Evolutionary conservation across 2,797 vertebrate species (phyloP), one percentile per base, ranked within the genome.

Genomic region (Aratinga solstitialis): DNA sequence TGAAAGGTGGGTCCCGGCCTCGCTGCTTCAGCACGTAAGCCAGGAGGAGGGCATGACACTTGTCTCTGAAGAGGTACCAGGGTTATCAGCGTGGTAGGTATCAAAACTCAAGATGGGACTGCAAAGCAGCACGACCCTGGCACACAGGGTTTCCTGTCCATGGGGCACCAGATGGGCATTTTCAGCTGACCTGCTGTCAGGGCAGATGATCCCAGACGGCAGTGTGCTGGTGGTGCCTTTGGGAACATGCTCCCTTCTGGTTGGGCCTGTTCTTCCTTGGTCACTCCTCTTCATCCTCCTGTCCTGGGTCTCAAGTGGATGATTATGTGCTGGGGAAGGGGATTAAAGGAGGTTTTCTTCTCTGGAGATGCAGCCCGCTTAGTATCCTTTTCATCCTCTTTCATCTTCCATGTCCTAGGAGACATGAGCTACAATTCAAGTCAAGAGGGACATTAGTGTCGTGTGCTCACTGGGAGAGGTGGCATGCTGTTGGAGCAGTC

Each of bases 331-430:
- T 86, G 62, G 45, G 29, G 45, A 92, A 61, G 9, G 47, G 47
- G 24, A 87, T 84, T 69, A 79, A 81, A 81, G 50, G 30, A 43
- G 34, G 13, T 50, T 76, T 80, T 85, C 56, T 88, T 32, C 48
- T 88, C 43, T 58, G 2, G 7, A 77, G 34, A 12, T 4, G 4
- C 34, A 77, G 53, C 7, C 17, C 29, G 7, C 24, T 48, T 38
- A n/a, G 23, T 30, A 43, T 56, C 29, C 8, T 83, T 89, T 85
- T 83, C 48, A 51, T 83, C 21, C 10, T 20, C 2, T 29, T 74
- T 92, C 45, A n/a, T 79, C 27, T 84, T 73, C 62, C 40, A 20
- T 36, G 36, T 73, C 47, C 87, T 67, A 63, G 62, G 87, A 89
- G 54, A 76, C 36, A 59, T 26, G 4, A 54, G 40, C 45, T 66